Conservation (phyloP, 2,113 vertebrate genomes). For the Desmodus rotundus region DNA sequence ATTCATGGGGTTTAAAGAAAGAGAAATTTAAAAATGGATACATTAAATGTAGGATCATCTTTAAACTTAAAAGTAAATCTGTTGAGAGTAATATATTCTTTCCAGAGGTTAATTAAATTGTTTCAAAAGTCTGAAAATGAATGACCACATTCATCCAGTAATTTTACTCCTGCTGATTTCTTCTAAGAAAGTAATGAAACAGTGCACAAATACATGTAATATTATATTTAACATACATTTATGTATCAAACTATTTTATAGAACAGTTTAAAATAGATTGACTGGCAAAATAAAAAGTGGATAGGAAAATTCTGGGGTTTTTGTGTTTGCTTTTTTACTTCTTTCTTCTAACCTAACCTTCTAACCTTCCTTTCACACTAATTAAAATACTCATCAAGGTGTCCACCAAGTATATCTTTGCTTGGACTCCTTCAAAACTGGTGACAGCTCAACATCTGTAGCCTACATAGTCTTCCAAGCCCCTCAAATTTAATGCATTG, state of each 20-base stretch:
- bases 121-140: neutral
- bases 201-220: neutral
- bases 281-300: neutral
- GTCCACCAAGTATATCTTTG: neutral
- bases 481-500: constrained; percentile 29
- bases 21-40: neutral
- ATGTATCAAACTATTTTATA: neutral
- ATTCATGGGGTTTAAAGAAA: neutral
- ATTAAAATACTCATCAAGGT: neutral
- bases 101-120: neutral
- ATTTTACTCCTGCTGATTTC: neutral
- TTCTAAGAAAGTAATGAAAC: neutral
- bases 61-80: neutral
- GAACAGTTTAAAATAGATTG: neutral
- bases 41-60: neutral
- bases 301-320: neutral
- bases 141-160: neutral
- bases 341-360: neutral
- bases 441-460: neutral
- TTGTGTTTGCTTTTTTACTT: neutral
- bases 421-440: neutral
- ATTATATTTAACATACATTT: neutral
- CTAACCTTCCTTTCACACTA: neutral
- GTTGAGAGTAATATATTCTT: neutral
- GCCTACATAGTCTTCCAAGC: neutral